Evolutionary conservation across 2,113 vertebrate genomes (phyloP), one percentile per base, ranked within the genome.

Genomic region (Spilogale gracilis): DNA sequence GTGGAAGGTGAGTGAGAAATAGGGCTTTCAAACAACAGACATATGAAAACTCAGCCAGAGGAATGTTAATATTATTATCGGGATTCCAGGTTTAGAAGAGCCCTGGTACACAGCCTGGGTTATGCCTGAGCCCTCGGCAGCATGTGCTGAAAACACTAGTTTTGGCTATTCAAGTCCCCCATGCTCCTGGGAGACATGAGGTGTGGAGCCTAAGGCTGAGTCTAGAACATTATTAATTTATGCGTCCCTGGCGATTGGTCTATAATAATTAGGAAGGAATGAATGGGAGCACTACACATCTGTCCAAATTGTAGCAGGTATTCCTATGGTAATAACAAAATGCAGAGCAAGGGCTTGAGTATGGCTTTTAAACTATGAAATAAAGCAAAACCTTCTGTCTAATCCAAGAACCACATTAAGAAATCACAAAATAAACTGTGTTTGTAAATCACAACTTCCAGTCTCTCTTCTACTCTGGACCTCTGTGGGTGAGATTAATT

Each of bases 1-100:
- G 98, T 97, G 73, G 96, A 95, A 91, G 95, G 89, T 17, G 96
- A 96, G 91, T 79, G 60, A 96, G 84, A 96, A 93, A 88, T 27
- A 98, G 94, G 95, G 90, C 93, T 89, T 69, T 69, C 71, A 95
- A 96, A 96, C 90, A 96, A 82, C 30, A 94, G 81, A 97, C 16
- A 95, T 5, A 43, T 76, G 88, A 90, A 96, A 96, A 88, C 43
- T 78, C 48, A 91, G 87, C 43, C 54, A 96, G 85, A 95, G 56
- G 80, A 76, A 85, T 27, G 91, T 95, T 92, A 78, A 93, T 45
- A 63, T 18, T 32, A 83, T 91, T 92, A 13, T 1, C 38, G 38
- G 71, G 18, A 23, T 45, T 21, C 11, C 20, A 97, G 73, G 80
- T 92, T 45, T 45, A 81, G 61, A 81, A 74, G 14, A 71, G 43